These are phyloP conservation scores for Drosophila ogumai DNA, from an alignment of 1,140 invertebrate genomes.

Conservation along the genomic window DNA sequence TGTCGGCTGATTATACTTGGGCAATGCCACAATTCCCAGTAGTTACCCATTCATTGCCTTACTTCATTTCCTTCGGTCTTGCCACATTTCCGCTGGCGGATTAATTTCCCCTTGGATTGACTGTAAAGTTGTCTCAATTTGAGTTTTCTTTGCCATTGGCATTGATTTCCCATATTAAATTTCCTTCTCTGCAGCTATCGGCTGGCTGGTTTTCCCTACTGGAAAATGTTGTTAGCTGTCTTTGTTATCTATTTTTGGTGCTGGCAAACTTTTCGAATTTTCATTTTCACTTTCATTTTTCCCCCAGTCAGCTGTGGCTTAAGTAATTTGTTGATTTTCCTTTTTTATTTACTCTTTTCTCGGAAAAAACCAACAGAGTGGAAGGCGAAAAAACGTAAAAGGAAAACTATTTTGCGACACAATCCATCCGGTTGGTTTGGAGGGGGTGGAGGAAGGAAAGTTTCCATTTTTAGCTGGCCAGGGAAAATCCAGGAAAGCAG, in stretches of 20 bases:
- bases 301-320: constrained; percentile 16
- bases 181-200: not conserved
- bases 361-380: constrained; percentile 17
- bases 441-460: constrained; percentile 2
- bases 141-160: constrained; percentile 5
- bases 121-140: constrained; percentile 26
- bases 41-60: constrained; percentile 22
- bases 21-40: constrained; percentile 2
- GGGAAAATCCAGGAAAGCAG: constrained; percentile 20
- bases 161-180: constrained; percentile 42
- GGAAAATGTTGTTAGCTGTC: constrained; percentile 6
- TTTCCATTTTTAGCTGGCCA: constrained; percentile 32
- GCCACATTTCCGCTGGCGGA: constrained; percentile 19
- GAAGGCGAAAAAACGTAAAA: constrained; percentile 10
- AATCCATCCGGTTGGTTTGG: constrained; percentile 29
- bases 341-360: not conserved
- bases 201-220: not conserved
- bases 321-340: constrained; percentile 34
- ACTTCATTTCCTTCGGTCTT: constrained; percentile 21
- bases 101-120: constrained; percentile 31
- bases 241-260: constrained; percentile 21
- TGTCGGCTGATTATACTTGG: not conserved
- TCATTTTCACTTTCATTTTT: constrained; percentile 3
- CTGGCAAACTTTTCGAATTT: constrained; percentile 15
- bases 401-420: constrained; percentile 47